Conservation (phyloP, 2,797 vertebrate species). For the Siniperca scherzeri region DNA sequence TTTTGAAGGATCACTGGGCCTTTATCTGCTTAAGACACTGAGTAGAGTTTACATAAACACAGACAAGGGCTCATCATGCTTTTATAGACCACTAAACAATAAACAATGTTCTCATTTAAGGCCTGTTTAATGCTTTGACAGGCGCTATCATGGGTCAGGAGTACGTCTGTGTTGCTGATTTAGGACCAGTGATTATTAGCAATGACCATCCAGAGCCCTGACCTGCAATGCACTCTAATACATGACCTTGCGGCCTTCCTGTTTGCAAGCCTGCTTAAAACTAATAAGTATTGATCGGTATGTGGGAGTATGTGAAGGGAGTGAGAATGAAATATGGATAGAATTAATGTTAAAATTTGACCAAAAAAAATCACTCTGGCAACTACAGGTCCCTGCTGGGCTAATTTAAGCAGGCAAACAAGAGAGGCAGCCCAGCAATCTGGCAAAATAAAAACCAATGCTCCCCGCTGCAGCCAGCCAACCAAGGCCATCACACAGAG, state of each 20-base stretch:
- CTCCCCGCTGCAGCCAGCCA: conserved; percentile 54
- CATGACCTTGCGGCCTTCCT: conserved; percentile 55
- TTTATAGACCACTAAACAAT: conserved; percentile 40
- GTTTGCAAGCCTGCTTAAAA: conserved; percentile 46
- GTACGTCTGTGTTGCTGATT: conserved; percentile 6
- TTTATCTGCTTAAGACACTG: conserved; percentile 74
- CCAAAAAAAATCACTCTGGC: conserved; percentile 62
- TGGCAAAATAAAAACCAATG: conserved; percentile 69
- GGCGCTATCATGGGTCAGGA: conserved; percentile 26
- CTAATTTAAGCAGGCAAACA: conserved; percentile 78
- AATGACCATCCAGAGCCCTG: conserved; percentile 23
- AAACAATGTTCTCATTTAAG: conserved; percentile 6
- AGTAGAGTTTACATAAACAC: conserved; percentile 59
- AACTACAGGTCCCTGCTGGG: conserved; percentile 71
- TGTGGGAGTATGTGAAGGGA: conserved; percentile 36
- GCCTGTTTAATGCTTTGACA: conserved; percentile 12
- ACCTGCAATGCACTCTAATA: conserved; percentile 46
- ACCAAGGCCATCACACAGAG: conserved; percentile 63
- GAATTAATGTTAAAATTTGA: conserved; percentile 57
- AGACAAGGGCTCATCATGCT: conserved; percentile 26
- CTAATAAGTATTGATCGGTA: conserved; percentile 66
- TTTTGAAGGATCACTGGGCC: conserved; percentile 62
- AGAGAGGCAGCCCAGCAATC: conserved; percentile 62
- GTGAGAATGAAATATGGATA: conserved; percentile 31
- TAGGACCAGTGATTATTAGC: conserved; percentile 54